These are phyloP conservation scores for Latrodectus elegans DNA, from an alignment of 2,888 invertebrate genomes.

Conservation along the genomic window DNA sequence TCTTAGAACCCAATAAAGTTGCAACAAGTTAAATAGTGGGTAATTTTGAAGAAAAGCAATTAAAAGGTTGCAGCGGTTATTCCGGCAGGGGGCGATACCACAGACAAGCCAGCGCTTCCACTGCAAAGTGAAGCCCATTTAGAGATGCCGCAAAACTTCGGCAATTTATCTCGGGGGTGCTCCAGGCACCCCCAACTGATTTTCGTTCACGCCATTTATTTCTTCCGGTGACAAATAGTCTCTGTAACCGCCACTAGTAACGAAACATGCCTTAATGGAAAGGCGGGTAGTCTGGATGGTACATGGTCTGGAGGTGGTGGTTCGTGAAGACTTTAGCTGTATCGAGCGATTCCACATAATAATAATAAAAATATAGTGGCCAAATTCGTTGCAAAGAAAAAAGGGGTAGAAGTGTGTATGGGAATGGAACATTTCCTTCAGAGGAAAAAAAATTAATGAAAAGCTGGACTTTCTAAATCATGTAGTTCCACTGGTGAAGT, in stretches of 20 bases:
- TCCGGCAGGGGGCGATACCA: too few species aligned
- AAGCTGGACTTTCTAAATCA: too few species aligned
- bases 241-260: constrained; percentile 25
- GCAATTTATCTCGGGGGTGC: constrained; percentile 40
- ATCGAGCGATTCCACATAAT: background rate
- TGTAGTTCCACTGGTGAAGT: too few species aligned
- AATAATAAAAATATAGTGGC: constrained; percentile 7
- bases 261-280: constrained; percentile 56
- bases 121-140: constrained; percentile 12
- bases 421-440: background rate
- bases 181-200: constrained; percentile 8
- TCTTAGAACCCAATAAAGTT: too few species aligned
- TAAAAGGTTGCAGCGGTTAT: too few species aligned
- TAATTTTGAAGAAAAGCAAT: too few species aligned
- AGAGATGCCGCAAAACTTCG: constrained; percentile 36
- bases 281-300: constrained; percentile 16
- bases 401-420: background rate
- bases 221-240: constrained; percentile 54
- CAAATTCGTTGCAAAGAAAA: background rate
- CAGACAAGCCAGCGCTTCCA: background rate
- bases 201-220: constrained; percentile 54
- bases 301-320: constrained; percentile 12
- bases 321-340: constrained; percentile 1
- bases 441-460: too few species aligned
- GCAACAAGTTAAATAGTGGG: too few species aligned